phyloP scores from a whole-genome alignment of 1,140 invertebrate genomes.

The Pararge aegeria region DNA sequence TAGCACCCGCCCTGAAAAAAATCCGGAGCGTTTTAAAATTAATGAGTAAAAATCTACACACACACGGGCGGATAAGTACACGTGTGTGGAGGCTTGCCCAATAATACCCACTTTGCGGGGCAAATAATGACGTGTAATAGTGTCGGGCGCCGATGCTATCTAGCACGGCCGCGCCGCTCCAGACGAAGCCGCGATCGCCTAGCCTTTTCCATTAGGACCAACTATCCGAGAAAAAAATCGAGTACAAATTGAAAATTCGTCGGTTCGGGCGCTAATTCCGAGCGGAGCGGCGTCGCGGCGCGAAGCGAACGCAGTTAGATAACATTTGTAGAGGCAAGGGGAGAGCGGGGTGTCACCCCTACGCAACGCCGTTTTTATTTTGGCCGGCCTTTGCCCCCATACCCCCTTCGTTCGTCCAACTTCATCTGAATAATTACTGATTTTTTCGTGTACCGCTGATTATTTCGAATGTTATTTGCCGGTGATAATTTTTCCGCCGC shows the following conservation, averaged over 20 bases:
- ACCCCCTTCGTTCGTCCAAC: slow-evolving; percentile 76
- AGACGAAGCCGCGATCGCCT: slow-evolving; percentile 49
- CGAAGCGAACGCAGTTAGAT: slow-evolving; percentile 76
- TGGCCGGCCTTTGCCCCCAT: slow-evolving; percentile 75
- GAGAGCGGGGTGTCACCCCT: slow-evolving; percentile 67
- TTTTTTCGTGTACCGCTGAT: slow-evolving; percentile 79
- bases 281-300: slow-evolving; percentile 59
- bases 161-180: slow-evolving; percentile 26
- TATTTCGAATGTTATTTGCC: slow-evolving; percentile 78
- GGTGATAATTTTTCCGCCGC: slow-evolving; percentile 71
- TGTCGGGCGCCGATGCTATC: slow-evolving; percentile 22
- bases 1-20: slow-evolving; percentile 79
- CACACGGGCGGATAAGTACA: slow-evolving; percentile 56
- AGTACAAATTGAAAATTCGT: slow-evolving; percentile 75
- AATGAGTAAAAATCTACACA: slow-evolving; percentile 81
- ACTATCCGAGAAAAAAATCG: slow-evolving; percentile 73
- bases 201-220: slow-evolving; percentile 66
- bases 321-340: slow-evolving; percentile 75
- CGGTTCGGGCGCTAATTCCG: slow-evolving; percentile 68
- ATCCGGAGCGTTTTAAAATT: slow-evolving; percentile 81
- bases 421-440: slow-evolving; percentile 80
- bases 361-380: slow-evolving; percentile 79
- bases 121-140: slow-evolving; percentile 50
- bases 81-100: slow-evolving; percentile 56
- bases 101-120: slow-evolving; percentile 66